These are phyloP conservation scores for Perca flavescens DNA, from an alignment of 2,113 vertebrate species.

Conservation along the genomic window DNA sequence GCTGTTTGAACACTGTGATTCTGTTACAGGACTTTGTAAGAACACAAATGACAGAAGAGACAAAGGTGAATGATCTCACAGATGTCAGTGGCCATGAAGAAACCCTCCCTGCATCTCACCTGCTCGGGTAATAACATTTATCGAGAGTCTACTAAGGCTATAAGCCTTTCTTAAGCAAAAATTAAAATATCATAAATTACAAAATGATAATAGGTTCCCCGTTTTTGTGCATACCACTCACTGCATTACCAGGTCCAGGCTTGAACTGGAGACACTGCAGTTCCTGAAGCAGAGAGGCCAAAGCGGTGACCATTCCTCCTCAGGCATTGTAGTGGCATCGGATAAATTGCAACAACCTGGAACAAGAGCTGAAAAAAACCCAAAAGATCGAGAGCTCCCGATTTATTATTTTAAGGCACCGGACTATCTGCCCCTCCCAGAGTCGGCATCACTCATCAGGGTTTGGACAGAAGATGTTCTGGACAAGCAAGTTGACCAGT, in stretches of 20 bases:
- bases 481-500: constrained; percentile 8
- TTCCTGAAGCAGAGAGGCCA: constrained; percentile 26
- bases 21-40: constrained; percentile 29
- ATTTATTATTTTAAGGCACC: constrained; percentile 9
- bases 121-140: constrained; percentile 47
- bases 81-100: constrained; percentile 10
- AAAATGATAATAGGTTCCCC: background rate
- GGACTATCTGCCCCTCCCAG: background rate
- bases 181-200: background rate
- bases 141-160: background rate
- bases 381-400: background rate
- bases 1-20: constrained; percentile 24
- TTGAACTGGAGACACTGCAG: constrained; percentile 34
- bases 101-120: constrained; percentile 14
- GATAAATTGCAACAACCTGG: background rate
- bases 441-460: constrained; percentile 4
- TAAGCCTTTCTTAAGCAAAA: background rate
- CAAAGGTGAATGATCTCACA: constrained; percentile 25
- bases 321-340: background rate
- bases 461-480: constrained; percentile 27
- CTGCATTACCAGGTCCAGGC: constrained; percentile 49
- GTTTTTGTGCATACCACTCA: background rate
- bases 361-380: background rate
- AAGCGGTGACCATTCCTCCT: background rate
- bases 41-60: constrained; percentile 30